Evolutionary conservation across 2,113 vertebrate species (phyloP), one percentile per base, ranked within the genome.

Genomic region (Hystrix cristata): DNA sequence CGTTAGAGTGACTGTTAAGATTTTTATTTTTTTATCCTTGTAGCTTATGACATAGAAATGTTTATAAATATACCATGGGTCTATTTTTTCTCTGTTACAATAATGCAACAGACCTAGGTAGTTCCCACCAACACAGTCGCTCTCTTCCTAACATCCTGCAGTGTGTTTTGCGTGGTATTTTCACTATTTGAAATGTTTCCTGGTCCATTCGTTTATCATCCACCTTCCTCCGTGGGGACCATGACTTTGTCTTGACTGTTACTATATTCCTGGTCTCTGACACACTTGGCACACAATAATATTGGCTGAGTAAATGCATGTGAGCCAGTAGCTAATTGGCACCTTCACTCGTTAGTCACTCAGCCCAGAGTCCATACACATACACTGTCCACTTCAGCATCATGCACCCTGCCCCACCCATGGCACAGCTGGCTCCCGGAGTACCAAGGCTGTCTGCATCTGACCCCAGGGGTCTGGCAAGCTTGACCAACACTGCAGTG

Each of bases 401-500:
- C 38, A 7, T 3, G 5, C 1, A 7, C 12, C 9, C 19, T 46
- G 46, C 38, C 31, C 9, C 5, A 15, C 19, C 46, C 16, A 31
- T 76, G 51, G 46, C 21, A 21, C 25, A 53, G 82, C 5, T n/a
- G 2, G 0, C 0, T 27, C 43, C 48, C 74, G 3, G 2, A 34
- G 55, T 25, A 1, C n/a, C 46, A 0, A 5, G 4, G 76, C 76
- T 21, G 31, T 11, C 31, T 31, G 9, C 15, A 1, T 3, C 18
- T 19, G 0, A 4, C 25, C 57, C 10, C 23, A 1, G 10, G 3
- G 25, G 64, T 57, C 55, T 1, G 0, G 46, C 31, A 8, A 2
- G 38, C 11, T 8, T 7, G 4, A 2, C 7, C 55, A 79, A 7
- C 64, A 34, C 29, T 4, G 5, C 34, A 15, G 4, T 8, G 4